Base-by-base conservation (phyloP, 2,113 vertebrate genomes). In the Nematolebias whitei region DNA sequence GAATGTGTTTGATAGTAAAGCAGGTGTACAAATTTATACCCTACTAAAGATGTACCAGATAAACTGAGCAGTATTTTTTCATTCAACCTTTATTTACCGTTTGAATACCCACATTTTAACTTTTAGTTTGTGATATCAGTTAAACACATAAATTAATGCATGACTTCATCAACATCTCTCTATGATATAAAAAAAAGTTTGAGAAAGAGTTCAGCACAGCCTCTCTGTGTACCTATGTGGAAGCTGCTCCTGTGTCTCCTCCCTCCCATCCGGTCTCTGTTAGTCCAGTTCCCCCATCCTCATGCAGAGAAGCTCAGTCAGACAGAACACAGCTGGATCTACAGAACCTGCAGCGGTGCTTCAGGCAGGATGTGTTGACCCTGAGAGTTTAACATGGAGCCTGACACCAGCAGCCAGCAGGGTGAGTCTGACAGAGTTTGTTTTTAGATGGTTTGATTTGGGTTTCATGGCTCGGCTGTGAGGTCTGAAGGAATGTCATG, bases 311-410 rank as follows among this genome's bases (percentile, higher is more conserved):
- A 76, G 79, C 78, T 85, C 79, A 55, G 74, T 67, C 43, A 65
- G 80, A 71, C 73, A 74, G 56, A 12, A 35, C 52, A 26, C n/a
- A n/a, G n/a, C n/a, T n/a, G n/a, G n/a, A n/a, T n/a, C n/a, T n/a
- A 71, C 29, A 2, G 61, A 32, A 61, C 53, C 50, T 41, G 74
- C 39, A 32, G 50, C 12, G 12, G 39, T 48, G 24, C 48, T 53
- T 71, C 49, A 19, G 70, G 71, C 61, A 16, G 76, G 82, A 80
- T 64, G 78, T 87, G 86, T 20, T 50, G 85, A 74, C 88, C 79
- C 73, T 66, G 72, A 78, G 75, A 85, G 43, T 61, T 49, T 47
- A 82, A 66, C 76, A 92, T 93, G 92, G 91, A 92, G 65, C 68
- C 76, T 29, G 87, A 88, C 70, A 49, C 55, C 62, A 82, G 83